phyloP scores from a whole-genome alignment of 1,140 invertebrate genomes.

The Andrena cerasifolii region DNA sequence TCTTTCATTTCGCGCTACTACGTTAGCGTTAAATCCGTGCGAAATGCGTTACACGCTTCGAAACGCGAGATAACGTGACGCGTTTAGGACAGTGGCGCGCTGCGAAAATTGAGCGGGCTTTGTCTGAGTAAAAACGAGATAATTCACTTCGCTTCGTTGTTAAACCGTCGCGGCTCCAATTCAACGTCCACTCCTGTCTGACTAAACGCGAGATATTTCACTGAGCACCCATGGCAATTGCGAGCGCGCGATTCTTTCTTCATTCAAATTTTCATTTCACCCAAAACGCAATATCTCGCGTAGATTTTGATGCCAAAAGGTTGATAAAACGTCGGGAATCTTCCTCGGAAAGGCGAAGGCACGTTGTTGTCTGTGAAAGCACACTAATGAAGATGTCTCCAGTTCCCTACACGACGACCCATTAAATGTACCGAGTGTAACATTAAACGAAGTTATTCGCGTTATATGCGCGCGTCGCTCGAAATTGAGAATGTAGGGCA shows the following conservation, averaged over 20 bases:
- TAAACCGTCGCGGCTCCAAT: no score
- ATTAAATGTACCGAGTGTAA: not conserved
- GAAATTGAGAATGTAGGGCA: not conserved
- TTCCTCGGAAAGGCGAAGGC: no score
- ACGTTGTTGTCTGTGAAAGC: no score
- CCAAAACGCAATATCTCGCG: not conserved
- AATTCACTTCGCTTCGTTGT: slow-evolving; percentile 1
- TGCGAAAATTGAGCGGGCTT: not conserved
- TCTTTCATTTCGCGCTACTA: not conserved
- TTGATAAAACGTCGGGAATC: not conserved
- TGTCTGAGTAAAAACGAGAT: slow-evolving; percentile 4
- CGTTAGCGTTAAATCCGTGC: not conserved
- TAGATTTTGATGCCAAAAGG: not conserved
- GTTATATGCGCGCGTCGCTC: not conserved
- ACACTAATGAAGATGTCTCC: not conserved
- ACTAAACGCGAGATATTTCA: not conserved
- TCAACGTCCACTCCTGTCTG: not conserved
- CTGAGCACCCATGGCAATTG: no score
- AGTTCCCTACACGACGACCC: not conserved
- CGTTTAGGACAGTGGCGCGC: not conserved
- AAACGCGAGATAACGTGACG: not conserved
- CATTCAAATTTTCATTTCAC: not conserved
- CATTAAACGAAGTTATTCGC: not conserved
- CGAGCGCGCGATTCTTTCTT: not conserved
- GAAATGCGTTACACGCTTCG: not conserved